Base-by-base conservation (phyloP, 2,888 invertebrate genomes). In the Ochropacha duplaris region DNA sequence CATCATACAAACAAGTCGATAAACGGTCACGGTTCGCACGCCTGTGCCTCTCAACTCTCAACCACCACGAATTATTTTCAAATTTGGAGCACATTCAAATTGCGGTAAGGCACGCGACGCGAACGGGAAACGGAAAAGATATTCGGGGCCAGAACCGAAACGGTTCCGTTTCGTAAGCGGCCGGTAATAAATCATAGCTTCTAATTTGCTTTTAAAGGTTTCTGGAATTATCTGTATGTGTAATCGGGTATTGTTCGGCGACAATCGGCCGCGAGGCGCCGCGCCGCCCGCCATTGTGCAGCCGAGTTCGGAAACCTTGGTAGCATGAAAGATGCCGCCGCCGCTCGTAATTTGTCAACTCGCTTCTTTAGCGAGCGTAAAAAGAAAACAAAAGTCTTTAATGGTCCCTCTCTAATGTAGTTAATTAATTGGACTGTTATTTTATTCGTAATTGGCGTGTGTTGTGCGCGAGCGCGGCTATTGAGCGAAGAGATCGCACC, bases 141-240 rank as follows among this genome's bases (percentile, higher is more conserved):
- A 84, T 83, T 83, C 81, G 79, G 77, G 59, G 79, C 72, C 76
- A 75, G 19, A 75, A 69, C 61, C 61, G 63, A 76, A 76, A 74
- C 72, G 75, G 71, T 77, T 76, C 71, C 69, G 75, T 90, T 87
- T 88, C 88, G 89, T 86, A 90, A 90, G 83, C 68, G 64, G 79
- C 78, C 76, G 71, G 84, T 74, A 89, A 92, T 92, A 92, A 92
- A 92, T 92, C 92, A 92, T 90, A 78, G 85, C 84, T 81, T 84
- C 91, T 92, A 92, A 92, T 92, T 92, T 92, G 90, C 89, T 92
- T 92, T 92, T 92, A 90, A 92, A 92, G 86, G 88, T 89, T 90
- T 86, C 87, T 85, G 82, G 84, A 83, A 86, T 86, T 86, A 86
- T 88, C 88, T 87, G 84, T 83, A 82, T 85, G 84, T 84, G 87